Evolutionary conservation across 2,113 vertebrate species (phyloP).

Genomic region (Bungarus multicinctus): DNA sequence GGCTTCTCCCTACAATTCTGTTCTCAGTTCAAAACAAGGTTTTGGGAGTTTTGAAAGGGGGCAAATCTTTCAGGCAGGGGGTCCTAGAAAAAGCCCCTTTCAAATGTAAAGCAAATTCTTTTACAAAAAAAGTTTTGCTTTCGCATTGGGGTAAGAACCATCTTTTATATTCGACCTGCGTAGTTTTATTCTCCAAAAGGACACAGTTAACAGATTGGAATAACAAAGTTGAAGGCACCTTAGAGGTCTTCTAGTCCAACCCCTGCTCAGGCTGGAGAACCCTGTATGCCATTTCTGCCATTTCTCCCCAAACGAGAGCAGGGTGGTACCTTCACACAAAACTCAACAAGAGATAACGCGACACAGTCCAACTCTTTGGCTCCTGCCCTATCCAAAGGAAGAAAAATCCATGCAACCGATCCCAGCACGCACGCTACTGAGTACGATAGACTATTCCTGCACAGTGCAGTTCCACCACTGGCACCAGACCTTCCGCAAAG

Average conservation of each 20-base stretch:
- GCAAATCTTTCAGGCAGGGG: neutral
- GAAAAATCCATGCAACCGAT: neutral
- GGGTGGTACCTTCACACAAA: neutral
- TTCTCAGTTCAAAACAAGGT: neutral
- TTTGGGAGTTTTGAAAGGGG: neutral
- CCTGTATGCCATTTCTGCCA: fast-evolving
- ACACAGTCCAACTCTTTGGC: neutral
- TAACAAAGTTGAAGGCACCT: neutral
- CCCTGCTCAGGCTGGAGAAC: neutral
- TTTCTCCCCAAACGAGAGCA: neutral
- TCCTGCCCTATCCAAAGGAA: neutral
- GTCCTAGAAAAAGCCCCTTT: neutral
- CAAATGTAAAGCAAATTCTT: neutral
- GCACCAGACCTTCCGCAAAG: neutral
- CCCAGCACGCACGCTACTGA: neutral
- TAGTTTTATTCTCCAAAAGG: neutral
- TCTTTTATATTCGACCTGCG: neutral
- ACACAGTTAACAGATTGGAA: neutral
- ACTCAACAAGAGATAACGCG: neutral
- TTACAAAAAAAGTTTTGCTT: neutral
- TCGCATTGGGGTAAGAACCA: neutral
- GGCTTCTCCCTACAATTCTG: neutral
- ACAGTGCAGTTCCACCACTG: neutral
- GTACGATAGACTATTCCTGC: neutral
- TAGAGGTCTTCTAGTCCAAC: neutral